Evolutionary conservation across 2,888 invertebrate species (phyloP), one percentile per base, ranked within the genome.

Genomic region (Seira musarum): DNA sequence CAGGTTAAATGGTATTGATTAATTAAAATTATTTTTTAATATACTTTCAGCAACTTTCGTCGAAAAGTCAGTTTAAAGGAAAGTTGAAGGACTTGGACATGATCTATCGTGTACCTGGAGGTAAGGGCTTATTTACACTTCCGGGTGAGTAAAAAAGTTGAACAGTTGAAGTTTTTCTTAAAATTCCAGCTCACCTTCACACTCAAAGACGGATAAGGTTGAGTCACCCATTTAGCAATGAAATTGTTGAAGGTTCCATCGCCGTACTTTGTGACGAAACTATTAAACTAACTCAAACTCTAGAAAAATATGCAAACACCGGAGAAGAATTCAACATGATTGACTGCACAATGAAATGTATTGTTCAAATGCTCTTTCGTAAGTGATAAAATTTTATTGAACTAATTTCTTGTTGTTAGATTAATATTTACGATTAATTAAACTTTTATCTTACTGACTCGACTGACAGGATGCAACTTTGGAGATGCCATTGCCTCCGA

Each of bases 71-170:
- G n/a, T 79, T 79, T 40, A 19, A 65, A 17, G 67, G 67, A 1
- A 79, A 79, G 35, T 40, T 53, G 15, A 5, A 68, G 19, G 79
- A 79, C 15, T 49, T 79, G 3, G 61, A 67, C 49, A 35, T 78
- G 60, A 60, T 78, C 25, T 78, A 69, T 64, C 49, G 72, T 6
- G 24, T n/a, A 15, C 61, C 60, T 0, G 79, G 79, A 24, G 79
- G 67, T 0, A 68, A 63, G 15, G 79, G 79, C 0, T 21, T 79
- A 10, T 72, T 68, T 2, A 63, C 57, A 21, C 22, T n/a, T 15
- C 77, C 77, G 15, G 49, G 49, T 49, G 30, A 2, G n/a, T n/a
- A n/a, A n/a, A n/a, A n/a, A 30, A 30, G 8, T 30, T 30, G 30
- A n/a, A n/a, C 30, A 30, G 8, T 30, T 30, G 8, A n/a, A n/a